Evolutionary conservation across 1,140 invertebrate genomes (phyloP), one percentile per base, ranked within the genome.

Genomic region (Drosophila teissieri): DNA sequence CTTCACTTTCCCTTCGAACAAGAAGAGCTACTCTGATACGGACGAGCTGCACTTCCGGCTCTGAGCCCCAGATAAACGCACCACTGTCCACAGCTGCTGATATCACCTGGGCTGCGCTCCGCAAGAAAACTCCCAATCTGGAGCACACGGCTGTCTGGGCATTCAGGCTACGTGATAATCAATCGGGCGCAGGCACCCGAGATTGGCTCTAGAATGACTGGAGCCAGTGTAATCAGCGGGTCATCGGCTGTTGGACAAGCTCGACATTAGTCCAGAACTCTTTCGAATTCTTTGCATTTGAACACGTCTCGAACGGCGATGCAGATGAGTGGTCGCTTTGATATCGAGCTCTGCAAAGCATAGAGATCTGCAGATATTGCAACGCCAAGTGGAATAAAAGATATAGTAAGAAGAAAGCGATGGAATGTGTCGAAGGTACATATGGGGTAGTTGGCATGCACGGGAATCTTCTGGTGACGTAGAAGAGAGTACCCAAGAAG

Each of bases 221-320:
- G 45, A 63, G 57, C 24, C 62, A 40, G 22, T 39, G 19, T 10
- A 17, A 67, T 67, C 45, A 11, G 14, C 60, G 27, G 49, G 64
- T 51, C 64, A 68, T 68, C 60, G 36, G 40, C 31, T 68, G 60
- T 68, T 34, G 27, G 36, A 68, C 60, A 68, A 68, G 64, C 37
- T 42, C 11, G 15, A 48, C 36, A 37, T 27, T 10, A 51, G 22
- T 6, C 31, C 12, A 19, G 27, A 31, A 8, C 31, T 31, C 31
- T 31, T 31, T 31, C 17, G 22, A 48, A 62, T 65, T 62, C 44
- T 67, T 64, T 0, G 22, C 36, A 67, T 67, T 15, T 45, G 17
- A 49, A 51, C 63, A 68, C 64, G 60, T 68, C 58, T 51, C 11
- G 14, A 15, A 14, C 37, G 3, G 37, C 8, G 8, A 48, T 27